A percentile compares a stretch with the other conserved stretches of the same genome.
These are phyloP conservation scores for Eupithecia dodoneata DNA, from an alignment of 2,888 invertebrate genomes.

Conservation along the genomic window DNA sequence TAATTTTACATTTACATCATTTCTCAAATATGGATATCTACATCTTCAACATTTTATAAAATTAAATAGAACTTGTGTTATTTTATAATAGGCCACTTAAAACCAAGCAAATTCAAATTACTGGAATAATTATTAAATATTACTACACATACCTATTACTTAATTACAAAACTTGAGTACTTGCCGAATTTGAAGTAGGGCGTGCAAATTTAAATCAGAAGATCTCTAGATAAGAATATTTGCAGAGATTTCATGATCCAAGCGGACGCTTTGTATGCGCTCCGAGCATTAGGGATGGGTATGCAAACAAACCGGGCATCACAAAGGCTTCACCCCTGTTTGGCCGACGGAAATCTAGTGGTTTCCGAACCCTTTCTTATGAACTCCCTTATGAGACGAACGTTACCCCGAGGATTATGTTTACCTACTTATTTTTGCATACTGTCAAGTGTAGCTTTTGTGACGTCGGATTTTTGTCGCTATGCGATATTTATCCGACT, in stretches of 20 bases:
- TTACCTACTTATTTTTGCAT: background rate
- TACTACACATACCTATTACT: background rate
- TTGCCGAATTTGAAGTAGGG: background rate
- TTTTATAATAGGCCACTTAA: too few relatives aligned
- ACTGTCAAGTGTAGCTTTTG: background rate
- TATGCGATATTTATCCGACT: background rate
- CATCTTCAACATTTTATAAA: too few relatives aligned
- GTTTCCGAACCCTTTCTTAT: conserved; percentile 31
- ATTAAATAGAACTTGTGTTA: too few relatives aligned
- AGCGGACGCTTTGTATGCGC: background rate
- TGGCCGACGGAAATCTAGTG: conserved; percentile 35
- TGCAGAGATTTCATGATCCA: conserved; percentile 32
- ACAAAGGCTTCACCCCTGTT: conserved; percentile 37
- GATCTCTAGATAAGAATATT: conserved; percentile 25
- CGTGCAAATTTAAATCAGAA: conserved; percentile 1
- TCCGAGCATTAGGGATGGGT: conserved; percentile 36
- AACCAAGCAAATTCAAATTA: too few relatives aligned
- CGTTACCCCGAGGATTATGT: background rate
- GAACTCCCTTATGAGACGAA: background rate
- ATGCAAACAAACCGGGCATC: conserved; percentile 39
- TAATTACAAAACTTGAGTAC: background rate
- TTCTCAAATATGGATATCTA: too few relatives aligned
- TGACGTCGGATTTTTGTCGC: background rate
- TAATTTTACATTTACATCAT: too few relatives aligned
- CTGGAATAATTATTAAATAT: too few relatives aligned